phyloP scores from a whole-genome alignment of 2,113 vertebrate species.

The Bombycilla garrulus region DNA sequence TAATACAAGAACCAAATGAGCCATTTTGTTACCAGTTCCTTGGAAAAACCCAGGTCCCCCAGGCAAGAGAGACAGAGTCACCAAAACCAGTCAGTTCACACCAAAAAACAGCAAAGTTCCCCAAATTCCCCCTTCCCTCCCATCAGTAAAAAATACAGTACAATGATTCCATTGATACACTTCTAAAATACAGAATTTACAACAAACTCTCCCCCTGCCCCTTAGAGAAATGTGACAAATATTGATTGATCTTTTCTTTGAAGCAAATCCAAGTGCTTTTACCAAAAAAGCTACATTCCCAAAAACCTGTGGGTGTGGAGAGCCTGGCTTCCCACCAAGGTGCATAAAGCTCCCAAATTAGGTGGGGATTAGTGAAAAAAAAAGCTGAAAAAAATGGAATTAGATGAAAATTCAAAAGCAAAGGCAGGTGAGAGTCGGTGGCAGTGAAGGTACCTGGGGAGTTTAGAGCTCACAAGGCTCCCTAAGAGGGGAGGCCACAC shows the following conservation, averaged over 20 bases:
- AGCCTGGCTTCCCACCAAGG: not conserved
- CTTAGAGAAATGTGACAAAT: not conserved
- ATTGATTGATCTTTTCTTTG: not conserved
- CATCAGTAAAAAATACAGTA: not conserved
- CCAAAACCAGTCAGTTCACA: not conserved
- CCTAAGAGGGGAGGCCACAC: accelerated
- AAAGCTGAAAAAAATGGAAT: not conserved
- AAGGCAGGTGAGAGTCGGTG: not conserved
- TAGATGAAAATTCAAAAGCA: not conserved
- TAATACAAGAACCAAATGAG: not conserved
- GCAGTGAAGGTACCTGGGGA: not conserved
- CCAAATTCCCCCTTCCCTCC: not conserved
- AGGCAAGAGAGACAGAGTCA: accelerated
- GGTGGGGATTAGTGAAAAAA: not conserved
- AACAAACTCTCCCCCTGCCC: not conserved
- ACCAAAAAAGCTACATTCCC: not conserved
- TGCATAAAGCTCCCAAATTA: accelerated
- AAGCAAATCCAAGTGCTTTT: not conserved
- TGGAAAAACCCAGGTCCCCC: not conserved
- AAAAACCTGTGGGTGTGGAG: accelerated
- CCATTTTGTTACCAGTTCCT: not conserved
- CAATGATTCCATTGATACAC: not conserved
- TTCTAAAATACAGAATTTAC: not conserved
- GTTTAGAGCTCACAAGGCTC: not conserved
- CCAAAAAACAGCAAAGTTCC: not conserved